Evolutionary conservation across 2,797 vertebrate species (phyloP).

Genomic region (Crypturellus tataupa): DNA sequence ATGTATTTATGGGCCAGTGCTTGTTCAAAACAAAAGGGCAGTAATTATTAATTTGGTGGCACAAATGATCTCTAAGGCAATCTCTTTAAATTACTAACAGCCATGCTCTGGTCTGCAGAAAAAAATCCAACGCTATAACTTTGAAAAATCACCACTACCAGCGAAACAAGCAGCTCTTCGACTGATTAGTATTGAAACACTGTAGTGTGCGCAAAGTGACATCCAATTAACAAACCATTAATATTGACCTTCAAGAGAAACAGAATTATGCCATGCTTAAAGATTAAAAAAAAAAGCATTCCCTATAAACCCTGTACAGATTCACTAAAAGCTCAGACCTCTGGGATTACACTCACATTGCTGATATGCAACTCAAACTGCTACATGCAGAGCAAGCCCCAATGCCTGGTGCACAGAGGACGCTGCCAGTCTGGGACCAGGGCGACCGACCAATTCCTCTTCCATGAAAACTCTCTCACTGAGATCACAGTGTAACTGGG

Average conservation of each 20-base stretch:
- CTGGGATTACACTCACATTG: too few species aligned
- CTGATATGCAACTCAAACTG: neutral
- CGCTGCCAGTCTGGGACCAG: neutral
- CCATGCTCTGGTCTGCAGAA: neutral
- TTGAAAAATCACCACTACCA: neutral
- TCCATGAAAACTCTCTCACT: neutral
- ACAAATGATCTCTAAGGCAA: neutral
- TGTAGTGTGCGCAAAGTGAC: neutral
- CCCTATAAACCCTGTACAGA: neutral
- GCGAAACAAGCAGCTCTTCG: neutral
- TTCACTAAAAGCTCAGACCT: neutral
- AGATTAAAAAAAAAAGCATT: neutral
- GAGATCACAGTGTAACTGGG: too few species aligned
- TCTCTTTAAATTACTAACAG: neutral
- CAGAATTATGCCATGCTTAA: neutral
- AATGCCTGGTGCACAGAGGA: neutral
- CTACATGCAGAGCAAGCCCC: neutral
- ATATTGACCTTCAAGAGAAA: neutral
- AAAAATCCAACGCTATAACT: rapidly evolving
- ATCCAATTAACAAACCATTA: neutral
- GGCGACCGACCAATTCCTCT: neutral
- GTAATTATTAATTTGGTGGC: neutral
- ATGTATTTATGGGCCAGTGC: slow-evolving; percentile 7
- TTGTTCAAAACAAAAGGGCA: neutral
- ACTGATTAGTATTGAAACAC: neutral